Evolutionary conservation across 2,113 vertebrate species (phyloP), one percentile per base, ranked within the genome.

Genomic region (Pholis gunnellus): DNA sequence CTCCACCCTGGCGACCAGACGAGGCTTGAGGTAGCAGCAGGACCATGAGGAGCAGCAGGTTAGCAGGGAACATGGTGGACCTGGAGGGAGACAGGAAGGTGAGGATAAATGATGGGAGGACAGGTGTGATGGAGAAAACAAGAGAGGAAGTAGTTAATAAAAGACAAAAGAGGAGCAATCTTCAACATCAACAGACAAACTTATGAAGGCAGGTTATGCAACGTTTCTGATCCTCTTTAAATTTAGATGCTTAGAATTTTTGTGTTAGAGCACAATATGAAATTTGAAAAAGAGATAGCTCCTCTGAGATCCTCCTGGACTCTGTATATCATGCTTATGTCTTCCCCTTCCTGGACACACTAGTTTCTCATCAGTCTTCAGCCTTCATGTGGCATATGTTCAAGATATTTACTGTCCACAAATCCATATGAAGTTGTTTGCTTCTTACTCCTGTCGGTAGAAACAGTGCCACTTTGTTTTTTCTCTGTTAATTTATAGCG

Each of bases 41-140:
- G 90, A 95, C 91, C 94, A 95, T 95, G 92, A 96, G 95, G 91
- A 95, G 88, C 90, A 96, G 88, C 78, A 96, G 92, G 90, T 95
- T 96, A 96, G 95, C 95, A 95, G 94, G 95, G 95, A 95, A 94
- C 96, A 96, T 96, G 91, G 90, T 96, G 95, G 92, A 95, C 84
- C 96, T 96, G 90, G n/a, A 50, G 57, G 44, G 64, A 72, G 31
- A 34, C 2, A 40, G 6, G 29, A 22, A 52, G 20, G n/a, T 50
- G 66, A 79, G 54, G 57, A 25, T 29, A 46, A 36, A 56, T 34
- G 34, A 34, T 34, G 34, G 34, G 5, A 34, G 34, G 34, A 34
- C 34, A 34, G 34, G 34, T 34, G 5, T 34, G 34, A 34, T 34
- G 57, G 46, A 31, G 17, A 64, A 54, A 67, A 70, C 48, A 83